Conservation (phyloP, 35 echinoderm and acorn worm species). For the Apostichopus parvimensis region DNA sequence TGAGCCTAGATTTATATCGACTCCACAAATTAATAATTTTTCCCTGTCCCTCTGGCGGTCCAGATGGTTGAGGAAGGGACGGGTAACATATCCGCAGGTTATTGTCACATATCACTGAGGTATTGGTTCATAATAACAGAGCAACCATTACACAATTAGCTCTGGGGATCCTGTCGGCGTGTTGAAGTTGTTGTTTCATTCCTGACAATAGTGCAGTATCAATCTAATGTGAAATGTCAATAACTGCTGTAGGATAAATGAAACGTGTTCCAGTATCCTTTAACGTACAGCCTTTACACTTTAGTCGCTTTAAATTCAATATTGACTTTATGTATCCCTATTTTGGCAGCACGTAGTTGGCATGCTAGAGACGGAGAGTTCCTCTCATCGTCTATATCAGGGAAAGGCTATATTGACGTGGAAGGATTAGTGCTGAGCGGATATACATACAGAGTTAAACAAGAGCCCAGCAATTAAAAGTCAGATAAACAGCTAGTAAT, state of each 20-base stretch:
- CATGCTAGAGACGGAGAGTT: no score
- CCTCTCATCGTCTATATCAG: no score
- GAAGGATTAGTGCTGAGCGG: no score
- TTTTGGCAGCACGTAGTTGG: not conserved
- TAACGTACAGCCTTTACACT: not conserved
- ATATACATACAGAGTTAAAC: no score
- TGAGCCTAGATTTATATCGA: not conserved
- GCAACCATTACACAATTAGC: not conserved
- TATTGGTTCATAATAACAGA: not conserved
- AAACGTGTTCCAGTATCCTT: not conserved
- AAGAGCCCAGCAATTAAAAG: no score
- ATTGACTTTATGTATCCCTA: not conserved
- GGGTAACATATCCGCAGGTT: not conserved
- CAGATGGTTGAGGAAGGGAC: not conserved
- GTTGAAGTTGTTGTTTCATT: constrained; percentile 1
- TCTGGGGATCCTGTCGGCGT: not conserved
- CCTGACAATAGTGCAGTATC: not conserved
- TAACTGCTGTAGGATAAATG: not conserved
- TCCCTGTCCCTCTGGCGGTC: not conserved
- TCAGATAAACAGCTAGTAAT: no score
- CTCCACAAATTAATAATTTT: not conserved
- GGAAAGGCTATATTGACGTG: no score
- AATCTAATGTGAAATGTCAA: not conserved
- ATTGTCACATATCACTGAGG: not conserved
- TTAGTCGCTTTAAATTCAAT: not conserved